Evolutionary conservation across 2,797 vertebrate genomes (phyloP), one percentile per base, ranked within the genome.

Genomic region (Mormyrops attenuatus): DNA sequence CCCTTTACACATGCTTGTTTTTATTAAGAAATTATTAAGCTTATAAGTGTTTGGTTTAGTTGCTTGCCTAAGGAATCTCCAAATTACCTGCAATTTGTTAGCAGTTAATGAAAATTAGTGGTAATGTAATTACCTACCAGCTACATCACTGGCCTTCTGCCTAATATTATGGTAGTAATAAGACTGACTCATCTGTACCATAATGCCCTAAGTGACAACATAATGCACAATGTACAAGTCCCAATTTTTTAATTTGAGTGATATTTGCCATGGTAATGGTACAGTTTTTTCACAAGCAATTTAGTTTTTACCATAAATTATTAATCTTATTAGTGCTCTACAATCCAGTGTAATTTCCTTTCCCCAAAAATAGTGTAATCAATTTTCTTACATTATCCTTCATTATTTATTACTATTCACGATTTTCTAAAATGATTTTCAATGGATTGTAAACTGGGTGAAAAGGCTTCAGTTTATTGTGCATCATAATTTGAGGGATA

Each of bases 171-270:
- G 2, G 73, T 80, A 44, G 73, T 41, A 80, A 80, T 80, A 80
- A 80, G 73, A 80, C 34, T 44, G 34, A 66, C 63, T 69, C 66
- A 73, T 38, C 26, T 15, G 38, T 80, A 20, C 34, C 38, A 1
- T 80, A 80, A 80, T 80, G 44, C 47, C 82, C 82, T 89, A 7
- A 85, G 30, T 69, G 47, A 69, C 11, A 6, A 30, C 80, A 34
- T 26, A 20, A 89, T 15, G n/a, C 57, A 34, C 44, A 52, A 26
- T 66, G 38, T 44, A 85, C 41, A 38, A 86, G 85, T 86, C 57
- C 57, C 41, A 20, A 3, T 17, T 84, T 89, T 86, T 86, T 38
- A 17, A 89, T 89, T 89, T 89, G 44, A 89, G 4, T 53, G 41
- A 80, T 63, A 84, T 85, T 44, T 52, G 49, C 49, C 80, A 63